Evolutionary conservation across 2,113 vertebrate genomes (phyloP), one percentile per base, ranked within the genome.

Genomic region (Oryzias melastigma): DNA sequence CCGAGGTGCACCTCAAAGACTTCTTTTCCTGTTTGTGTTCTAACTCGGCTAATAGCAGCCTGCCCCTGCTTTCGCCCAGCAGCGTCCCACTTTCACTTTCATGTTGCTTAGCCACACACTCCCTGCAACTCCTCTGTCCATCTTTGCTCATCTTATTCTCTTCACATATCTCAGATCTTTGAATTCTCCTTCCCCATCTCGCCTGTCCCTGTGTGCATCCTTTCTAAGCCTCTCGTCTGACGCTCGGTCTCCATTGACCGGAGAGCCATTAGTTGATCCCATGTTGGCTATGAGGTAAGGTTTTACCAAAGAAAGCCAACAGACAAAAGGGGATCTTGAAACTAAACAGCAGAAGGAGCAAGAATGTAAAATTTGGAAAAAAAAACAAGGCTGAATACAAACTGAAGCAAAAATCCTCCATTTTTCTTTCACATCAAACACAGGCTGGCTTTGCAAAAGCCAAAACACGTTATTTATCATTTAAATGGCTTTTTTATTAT

Each of bases 21-120:
- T 19, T 69, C 17, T 25, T 40, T 61, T 52, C 8, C 4, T 52
- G 51, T 42, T 53, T 15, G 22, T 69, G 60, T 42, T 22, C 29
- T 35, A 7, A 3, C 59, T 48, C 74, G 41, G 71, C 71, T 75
- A 67, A 71, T 69, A 72, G 72, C 77, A 59, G 54, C 47, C 77
- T 74, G 79, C 53, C 73, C 69, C 75, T 81, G 77, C 81, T 84
- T 68, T 35, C 40, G 24, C 62, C 62, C 85, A 81, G 71, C 77
- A 85, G 83, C 0, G 57, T 62, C 52, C 54, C 73, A 83, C 66
- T 78, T 80, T 72, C 45, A 62, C 83, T 81, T 83, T 81, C 75
- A 81, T 81, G 73, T 68, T 76, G 48, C 50, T 58, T 50, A 64
- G 65, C 68, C 61, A 54, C 57, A 67, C 62, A 57, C 46, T 40